These are phyloP conservation scores for Metopolophium dirhodum DNA, from an alignment of 1,140 invertebrate species.

Conservation along the genomic window DNA sequence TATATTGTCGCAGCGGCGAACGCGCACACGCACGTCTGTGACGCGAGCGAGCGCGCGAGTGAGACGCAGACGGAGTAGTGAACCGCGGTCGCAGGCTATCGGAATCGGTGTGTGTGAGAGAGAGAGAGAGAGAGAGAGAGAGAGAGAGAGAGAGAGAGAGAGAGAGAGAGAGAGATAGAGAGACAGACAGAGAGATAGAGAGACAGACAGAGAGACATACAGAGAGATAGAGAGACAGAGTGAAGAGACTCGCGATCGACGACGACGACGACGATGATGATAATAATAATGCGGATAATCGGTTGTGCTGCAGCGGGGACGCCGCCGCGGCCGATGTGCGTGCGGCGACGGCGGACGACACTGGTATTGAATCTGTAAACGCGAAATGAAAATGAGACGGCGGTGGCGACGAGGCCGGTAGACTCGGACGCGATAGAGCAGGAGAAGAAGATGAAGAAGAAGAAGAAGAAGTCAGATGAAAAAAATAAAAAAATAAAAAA, in stretches of 20 bases:
- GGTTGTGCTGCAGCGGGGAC: background rate
- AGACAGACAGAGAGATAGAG: too few species aligned
- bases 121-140: too few species aligned
- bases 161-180: too few species aligned
- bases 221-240: too few species aligned
- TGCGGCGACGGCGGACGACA: constrained; percentile 10
- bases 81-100: background rate
- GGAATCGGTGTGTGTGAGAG: background rate
- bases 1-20: background rate
- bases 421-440: background rate
- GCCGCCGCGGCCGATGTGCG: background rate
- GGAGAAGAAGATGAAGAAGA: background rate
- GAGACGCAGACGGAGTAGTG: background rate
- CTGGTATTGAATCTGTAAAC: constrained; percentile 46
- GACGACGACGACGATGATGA: background rate
- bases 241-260: background rate
- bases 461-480: background rate
- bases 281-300: constrained; percentile 37
- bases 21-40: background rate
- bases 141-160: too few species aligned
- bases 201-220: too few species aligned
- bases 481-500: background rate
- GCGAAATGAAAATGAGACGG: constrained; percentile 25
- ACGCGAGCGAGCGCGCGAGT: background rate
- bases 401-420: background rate